Percentiles rank a stretch among this genome's conserved stretches.
These are phyloP conservation scores for Rhagonycha lutea DNA, from an alignment of 2,888 invertebrate genomes.

Conservation along the genomic window DNA sequence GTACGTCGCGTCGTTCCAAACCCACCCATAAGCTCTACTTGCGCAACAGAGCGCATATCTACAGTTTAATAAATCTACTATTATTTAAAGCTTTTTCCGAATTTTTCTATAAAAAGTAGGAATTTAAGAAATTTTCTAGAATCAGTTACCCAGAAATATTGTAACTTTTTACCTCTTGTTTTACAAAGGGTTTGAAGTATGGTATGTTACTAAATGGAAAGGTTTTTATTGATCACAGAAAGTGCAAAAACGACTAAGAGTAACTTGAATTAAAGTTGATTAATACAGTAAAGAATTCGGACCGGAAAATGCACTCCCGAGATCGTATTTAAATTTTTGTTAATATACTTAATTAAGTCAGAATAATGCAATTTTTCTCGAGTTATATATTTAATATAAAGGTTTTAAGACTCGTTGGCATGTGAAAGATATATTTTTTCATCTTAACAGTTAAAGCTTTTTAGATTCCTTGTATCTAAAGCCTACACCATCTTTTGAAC, in stretches of 20 bases:
- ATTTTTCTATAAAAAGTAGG: too few species aligned
- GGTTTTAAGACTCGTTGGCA: not conserved
- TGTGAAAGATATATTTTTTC: not conserved
- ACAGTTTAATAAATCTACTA: too few species aligned
- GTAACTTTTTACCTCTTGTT: not conserved
- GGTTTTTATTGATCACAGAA: not conserved
- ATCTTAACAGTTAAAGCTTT: not conserved
- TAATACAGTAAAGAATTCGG: not conserved
- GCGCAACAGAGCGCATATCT: too few species aligned
- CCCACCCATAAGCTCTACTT: too few species aligned
- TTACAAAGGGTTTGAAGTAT: not conserved
- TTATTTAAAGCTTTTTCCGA: too few species aligned
- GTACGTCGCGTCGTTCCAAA: too few species aligned
- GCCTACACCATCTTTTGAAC: constrained; percentile 2
- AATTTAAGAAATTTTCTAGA: too few species aligned
- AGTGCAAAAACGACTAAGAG: not conserved
- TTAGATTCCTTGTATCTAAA: constrained; percentile 1
- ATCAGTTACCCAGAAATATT: not conserved
- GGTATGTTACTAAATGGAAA: not conserved
- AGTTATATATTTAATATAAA: not conserved
- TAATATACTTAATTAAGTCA: not conserved
- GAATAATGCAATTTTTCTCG: not conserved
- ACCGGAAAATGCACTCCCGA: not conserved
- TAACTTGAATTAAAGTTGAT: not conserved
- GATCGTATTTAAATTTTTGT: not conserved